phyloP scores from a whole-genome alignment of 2,888 invertebrate genomes.

The Tenthredo scrophulariae region DNA sequence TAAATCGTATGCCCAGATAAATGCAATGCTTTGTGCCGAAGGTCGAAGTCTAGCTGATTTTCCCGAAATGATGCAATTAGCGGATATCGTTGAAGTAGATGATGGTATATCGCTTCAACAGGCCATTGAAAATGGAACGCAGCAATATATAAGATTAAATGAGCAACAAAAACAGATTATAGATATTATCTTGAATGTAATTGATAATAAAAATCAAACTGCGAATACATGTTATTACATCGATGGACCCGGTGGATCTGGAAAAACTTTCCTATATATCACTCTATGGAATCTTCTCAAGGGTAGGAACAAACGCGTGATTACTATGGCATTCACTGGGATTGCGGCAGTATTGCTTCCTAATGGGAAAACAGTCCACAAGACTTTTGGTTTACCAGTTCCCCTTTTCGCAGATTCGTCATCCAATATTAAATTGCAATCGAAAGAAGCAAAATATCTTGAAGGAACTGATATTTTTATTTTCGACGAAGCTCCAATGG shows the following conservation, averaged over 20 bases:
- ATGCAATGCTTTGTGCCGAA: background rate
- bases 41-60: background rate
- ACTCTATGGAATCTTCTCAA: constrained; percentile 50
- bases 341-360: constrained; percentile 59
- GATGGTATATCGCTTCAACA: background rate
- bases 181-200: constrained; percentile 47
- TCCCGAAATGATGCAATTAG: background rate
- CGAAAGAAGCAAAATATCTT: constrained; percentile 44
- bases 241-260: constrained; percentile 71
- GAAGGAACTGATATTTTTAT: constrained; percentile 53
- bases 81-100: background rate
- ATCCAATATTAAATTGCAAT: constrained; percentile 57
- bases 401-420: constrained; percentile 53
- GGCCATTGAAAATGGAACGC: background rate
- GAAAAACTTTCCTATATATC: constrained; percentile 68
- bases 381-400: constrained; percentile 61
- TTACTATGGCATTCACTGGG: constrained; percentile 59
- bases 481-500: constrained; percentile 59
- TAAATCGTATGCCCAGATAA: constrained; percentile 31
- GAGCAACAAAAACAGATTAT: constrained; percentile 57
- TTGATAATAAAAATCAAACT: background rate
- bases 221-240: constrained; percentile 63
- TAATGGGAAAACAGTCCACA: constrained; percentile 67
- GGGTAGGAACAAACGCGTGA: constrained; percentile 54
- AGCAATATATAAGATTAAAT: constrained; percentile 46